Evolutionary conservation across 2,888 invertebrate species (phyloP), one percentile per base, ranked within the genome.

Genomic region (Crioceris asparagi): DNA sequence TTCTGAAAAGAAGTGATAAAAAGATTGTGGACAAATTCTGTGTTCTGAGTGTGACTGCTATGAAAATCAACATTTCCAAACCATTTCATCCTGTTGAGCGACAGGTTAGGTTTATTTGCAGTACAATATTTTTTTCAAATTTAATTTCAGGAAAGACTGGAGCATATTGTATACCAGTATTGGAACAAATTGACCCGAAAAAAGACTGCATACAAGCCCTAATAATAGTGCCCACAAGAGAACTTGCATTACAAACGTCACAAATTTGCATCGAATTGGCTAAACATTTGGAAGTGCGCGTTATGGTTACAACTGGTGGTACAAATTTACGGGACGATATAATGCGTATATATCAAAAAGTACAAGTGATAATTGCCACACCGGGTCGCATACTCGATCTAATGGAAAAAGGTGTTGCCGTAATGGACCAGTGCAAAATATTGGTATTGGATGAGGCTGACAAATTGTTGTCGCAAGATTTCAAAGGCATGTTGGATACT

Each of bases 281-380:
- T 49, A 97, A 97, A 69, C 96, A 98, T 68, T 79, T 96, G 72
- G 84, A 90, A 62, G 82, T 93, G 58, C 87, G 94, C 66, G 91
- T 96, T 51, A 98, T 98, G 98, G 98, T 98, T 47, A 97, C 97
- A 55, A 98, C 98, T 51, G 98, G 98, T 62, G 98, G 98, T 56
- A 98, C 97, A 53, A 86, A 86, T 69, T 74, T 90, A 58, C 84
- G 94, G 63, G 97, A 98, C 69, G 98, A 98, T 69, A 98, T 98
- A 65, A 91, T 98, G 86, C 84, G 97, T 69, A 88, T 98, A 65
- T 94, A 94, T 72, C 93, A 97, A 68, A 92, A 93, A 76, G 96
- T 96, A 62, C 98, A 98, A 75, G 82, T 96, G 52, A 91, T 98
- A 59, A 96, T 98, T 64, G 98, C 97, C 47, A 99, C 98, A 48